Conservation (phyloP, 2,797 vertebrate species). For the Rousettus madagascariensis region DNA sequence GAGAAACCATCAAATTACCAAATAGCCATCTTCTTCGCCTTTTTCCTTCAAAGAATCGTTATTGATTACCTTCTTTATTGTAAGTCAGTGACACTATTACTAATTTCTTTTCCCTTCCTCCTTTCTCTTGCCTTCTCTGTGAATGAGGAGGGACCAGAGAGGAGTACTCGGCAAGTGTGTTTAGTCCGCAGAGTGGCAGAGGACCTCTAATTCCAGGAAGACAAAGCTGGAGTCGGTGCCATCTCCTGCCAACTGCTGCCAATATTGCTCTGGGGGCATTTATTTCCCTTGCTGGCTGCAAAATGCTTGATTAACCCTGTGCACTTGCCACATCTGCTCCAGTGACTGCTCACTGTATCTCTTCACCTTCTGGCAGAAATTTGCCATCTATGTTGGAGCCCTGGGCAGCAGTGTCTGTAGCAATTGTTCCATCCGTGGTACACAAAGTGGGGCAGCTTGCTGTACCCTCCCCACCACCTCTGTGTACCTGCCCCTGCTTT, state of each 20-base stretch:
- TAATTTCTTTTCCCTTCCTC: conserved; percentile 32
- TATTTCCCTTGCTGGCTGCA: background rate
- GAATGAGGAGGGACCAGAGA: background rate
- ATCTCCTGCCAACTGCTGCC: conserved; percentile 47
- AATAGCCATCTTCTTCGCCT: conserved; percentile 52
- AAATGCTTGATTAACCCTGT: conserved; percentile 60
- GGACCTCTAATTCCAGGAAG: conserved; percentile 10
- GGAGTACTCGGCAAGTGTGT: background rate
- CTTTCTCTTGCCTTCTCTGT: background rate
- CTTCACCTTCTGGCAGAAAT: conserved; percentile 60
- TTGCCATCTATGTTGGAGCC: background rate
- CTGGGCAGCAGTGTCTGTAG: background rate
- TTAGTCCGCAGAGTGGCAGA: background rate
- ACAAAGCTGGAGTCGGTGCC: background rate
- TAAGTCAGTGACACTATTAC: conserved; percentile 53
- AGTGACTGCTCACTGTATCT: background rate
- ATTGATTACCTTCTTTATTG: conserved; percentile 65
- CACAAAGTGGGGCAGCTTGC: background rate
- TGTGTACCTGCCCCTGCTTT: too few species aligned
- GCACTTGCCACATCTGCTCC: conserved; percentile 57
- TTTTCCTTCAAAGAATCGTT: conserved; percentile 48
- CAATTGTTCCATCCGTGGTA: background rate
- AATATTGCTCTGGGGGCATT: background rate
- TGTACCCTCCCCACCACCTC: background rate
- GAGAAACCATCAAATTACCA: conserved; percentile 72